These are phyloP conservation scores for Lycaon pictus DNA, from an alignment of 2,113 vertebrate species.

Conservation along the genomic window DNA sequence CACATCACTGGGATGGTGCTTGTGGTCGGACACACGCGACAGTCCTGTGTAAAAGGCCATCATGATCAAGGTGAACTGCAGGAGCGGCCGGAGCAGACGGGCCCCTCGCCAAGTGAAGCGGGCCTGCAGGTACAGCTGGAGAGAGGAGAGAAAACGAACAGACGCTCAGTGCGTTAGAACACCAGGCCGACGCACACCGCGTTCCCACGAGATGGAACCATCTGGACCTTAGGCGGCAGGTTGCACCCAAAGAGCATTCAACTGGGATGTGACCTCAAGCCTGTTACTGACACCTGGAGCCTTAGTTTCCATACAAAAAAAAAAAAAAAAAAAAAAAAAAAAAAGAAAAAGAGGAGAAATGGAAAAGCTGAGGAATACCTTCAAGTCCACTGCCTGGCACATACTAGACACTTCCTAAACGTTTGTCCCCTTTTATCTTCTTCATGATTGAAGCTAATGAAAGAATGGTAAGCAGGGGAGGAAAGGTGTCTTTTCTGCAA, in stretches of 20 bases:
- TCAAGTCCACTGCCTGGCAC: rapidly evolving
- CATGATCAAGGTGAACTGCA: constrained; percentile 98
- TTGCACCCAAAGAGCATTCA: not conserved
- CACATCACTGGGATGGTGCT: constrained; percentile 96
- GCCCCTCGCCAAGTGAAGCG: constrained; percentile 97
- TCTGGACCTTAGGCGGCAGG: too few species aligned
- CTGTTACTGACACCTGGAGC: not conserved
- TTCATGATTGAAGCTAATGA: not conserved
- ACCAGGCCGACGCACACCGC: rapidly evolving
- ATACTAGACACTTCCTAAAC: not conserved
- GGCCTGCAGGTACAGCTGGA: constrained; percentile 97
- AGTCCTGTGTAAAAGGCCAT: constrained; percentile 98
- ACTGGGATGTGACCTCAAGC: not conserved
- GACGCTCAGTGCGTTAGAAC: not conserved
- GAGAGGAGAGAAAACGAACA: constrained; percentile 8
- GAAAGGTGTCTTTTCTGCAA: not conserved
- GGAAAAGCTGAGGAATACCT: not conserved
- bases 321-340: not conserved
- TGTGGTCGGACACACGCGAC: constrained; percentile 96
- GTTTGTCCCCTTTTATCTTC: not conserved
- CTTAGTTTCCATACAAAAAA: not conserved
- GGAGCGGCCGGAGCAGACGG: constrained; percentile 95
- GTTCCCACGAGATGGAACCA: not conserved
- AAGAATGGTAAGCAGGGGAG: not conserved
- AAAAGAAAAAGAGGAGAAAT: not conserved